phyloP scores from a whole-genome alignment of 2,113 vertebrate species.

The Capricornis sumatraensis region DNA sequence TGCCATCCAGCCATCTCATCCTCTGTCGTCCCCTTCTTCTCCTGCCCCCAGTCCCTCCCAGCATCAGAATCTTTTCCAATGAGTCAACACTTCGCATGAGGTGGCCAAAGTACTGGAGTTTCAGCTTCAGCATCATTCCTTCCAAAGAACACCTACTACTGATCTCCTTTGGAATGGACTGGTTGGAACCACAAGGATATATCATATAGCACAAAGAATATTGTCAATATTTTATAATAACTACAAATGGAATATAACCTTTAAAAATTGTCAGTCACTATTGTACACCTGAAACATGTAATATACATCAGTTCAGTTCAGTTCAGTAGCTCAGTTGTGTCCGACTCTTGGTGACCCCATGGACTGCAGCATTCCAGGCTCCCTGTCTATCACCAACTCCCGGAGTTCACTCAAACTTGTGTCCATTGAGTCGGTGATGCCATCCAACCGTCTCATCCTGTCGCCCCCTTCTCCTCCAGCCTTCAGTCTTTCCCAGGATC shows the following conservation, averaged over 20 bases:
- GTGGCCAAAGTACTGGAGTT: too few relatives aligned
- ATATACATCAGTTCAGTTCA: not conserved
- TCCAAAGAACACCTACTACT: too few relatives aligned
- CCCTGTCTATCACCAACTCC: not conserved
- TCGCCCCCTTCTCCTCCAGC: accelerated
- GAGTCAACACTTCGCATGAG: too few relatives aligned
- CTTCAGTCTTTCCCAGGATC: not conserved
- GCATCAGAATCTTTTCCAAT: too few relatives aligned
- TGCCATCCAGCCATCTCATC: too few relatives aligned
- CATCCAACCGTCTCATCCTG: not conserved
- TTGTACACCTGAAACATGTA: not conserved
- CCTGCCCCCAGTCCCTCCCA: too few relatives aligned
- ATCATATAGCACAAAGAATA: not conserved
- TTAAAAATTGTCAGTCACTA: not conserved
- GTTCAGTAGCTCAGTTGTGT: not conserved
- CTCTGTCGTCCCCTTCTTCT: too few relatives aligned
- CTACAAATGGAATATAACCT: not conserved
- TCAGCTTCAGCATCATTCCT: too few relatives aligned
- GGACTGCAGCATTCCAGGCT: not conserved
- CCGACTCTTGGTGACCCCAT: not conserved
- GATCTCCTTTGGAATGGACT: too few relatives aligned
- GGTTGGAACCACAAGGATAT: not conserved
- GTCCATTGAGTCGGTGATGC: not conserved
- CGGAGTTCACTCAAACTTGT: accelerated
- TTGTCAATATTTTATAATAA: not conserved